phyloP scores from a whole-genome alignment of 1,140 invertebrate species.

The Propsilocerus akamusi region DNA sequence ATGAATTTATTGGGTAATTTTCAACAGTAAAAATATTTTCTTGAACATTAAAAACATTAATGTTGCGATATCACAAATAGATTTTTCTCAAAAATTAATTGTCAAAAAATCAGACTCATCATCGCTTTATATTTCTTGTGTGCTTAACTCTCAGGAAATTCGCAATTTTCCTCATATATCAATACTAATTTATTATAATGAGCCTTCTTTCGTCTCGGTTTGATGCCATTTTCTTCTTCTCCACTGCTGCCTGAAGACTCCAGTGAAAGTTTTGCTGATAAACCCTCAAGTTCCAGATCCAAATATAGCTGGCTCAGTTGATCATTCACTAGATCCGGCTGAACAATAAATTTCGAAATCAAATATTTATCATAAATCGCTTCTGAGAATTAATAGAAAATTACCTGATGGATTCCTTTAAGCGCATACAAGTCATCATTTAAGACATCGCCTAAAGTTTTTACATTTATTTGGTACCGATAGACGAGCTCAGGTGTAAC shows the following conservation, averaged over 20 bases:
- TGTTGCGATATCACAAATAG: too few species aligned
- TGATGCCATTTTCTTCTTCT: conserved; percentile 19
- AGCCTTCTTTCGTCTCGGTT: conserved; percentile 23
- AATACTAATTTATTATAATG: conserved; percentile 32
- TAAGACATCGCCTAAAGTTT: conserved; percentile 35
- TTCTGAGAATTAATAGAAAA: conserved; percentile 1
- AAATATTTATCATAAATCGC: neutral
- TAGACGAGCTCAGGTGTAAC: conserved; percentile 39
- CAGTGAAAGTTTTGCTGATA: conserved; percentile 32
- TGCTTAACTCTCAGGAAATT: too few species aligned
- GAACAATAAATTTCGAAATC: conserved; percentile 13
- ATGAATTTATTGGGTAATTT: too few species aligned
- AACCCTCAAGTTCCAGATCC: conserved; percentile 45
- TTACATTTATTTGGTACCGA: conserved; percentile 36
- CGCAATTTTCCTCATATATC: conserved; percentile 40
- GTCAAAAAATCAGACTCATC: too few species aligned
- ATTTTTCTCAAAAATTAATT: too few species aligned
- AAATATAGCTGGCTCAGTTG: conserved; percentile 50
- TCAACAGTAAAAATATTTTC: too few species aligned
- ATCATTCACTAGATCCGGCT: conserved; percentile 50
- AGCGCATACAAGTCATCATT: conserved; percentile 34
- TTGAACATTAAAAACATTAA: too few species aligned
- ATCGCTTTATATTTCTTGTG: too few species aligned
- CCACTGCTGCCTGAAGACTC: conserved; percentile 37
- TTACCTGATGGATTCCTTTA: conserved; percentile 31